These are phyloP conservation scores for Flexamia atlantica DNA, from an alignment of 2,888 invertebrate species.

Conservation along the genomic window DNA sequence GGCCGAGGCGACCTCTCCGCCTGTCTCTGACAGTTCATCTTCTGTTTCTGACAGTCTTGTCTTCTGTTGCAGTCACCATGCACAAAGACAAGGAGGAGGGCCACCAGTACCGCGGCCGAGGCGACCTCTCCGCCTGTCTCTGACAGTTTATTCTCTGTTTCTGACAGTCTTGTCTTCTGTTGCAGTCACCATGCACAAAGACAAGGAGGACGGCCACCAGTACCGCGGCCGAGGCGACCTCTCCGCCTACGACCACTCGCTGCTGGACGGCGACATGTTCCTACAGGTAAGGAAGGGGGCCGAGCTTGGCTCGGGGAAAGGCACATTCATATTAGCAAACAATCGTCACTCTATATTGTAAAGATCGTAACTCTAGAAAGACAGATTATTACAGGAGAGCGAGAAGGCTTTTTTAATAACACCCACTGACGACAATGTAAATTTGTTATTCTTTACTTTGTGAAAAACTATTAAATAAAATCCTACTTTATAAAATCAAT, in stretches of 20 bases:
- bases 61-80: constrained; percentile 86
- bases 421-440: too few species aligned
- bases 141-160: too few species aligned
- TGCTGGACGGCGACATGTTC: constrained; percentile 96
- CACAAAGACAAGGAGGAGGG: constrained; percentile 96
- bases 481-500: too few species aligned
- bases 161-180: constrained; percentile 4
- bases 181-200: constrained; percentile 92
- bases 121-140: constrained; percentile 91
- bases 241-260: constrained; percentile 92
- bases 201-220: constrained; percentile 85
- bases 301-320: too few species aligned
- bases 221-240: constrained; percentile 85
- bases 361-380: too few species aligned
- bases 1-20: constrained; percentile 75
- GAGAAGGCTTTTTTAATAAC: too few species aligned
- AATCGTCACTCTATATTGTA: too few species aligned
- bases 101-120: constrained; percentile 80
- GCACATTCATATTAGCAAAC: too few species aligned
- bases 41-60: constrained; percentile 83
- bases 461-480: too few species aligned
- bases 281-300: constrained; percentile 84
- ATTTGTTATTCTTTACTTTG: too few species aligned
- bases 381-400: too few species aligned
- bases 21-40: constrained; percentile 93